These are phyloP conservation scores for Tenthredo notha DNA, from an alignment of 2,888 invertebrate species.

Conservation along the genomic window DNA sequence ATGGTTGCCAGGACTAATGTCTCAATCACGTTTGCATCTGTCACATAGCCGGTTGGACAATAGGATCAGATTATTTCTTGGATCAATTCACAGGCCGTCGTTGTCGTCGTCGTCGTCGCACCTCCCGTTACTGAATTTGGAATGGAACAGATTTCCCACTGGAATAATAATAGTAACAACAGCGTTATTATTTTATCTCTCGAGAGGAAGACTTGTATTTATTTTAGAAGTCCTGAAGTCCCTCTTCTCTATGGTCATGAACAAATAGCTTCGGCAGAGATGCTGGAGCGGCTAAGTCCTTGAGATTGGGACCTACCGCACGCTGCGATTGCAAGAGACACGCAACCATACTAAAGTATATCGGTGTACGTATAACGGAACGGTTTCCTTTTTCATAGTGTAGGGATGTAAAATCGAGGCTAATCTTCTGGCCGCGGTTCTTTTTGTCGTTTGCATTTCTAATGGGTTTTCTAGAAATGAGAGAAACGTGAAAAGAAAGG, in stretches of 20 bases:
- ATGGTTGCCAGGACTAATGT: constrained; percentile 53
- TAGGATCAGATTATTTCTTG: constrained; percentile 36
- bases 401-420: constrained; percentile 11
- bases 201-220: constrained; percentile 54
- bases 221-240: constrained; percentile 30
- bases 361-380: neutral
- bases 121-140: neutral
- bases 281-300: neutral
- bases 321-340: neutral
- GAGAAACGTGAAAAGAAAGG: neutral
- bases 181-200: constrained; percentile 52
- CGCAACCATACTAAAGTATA: neutral
- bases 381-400: neutral
- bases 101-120: constrained; percentile 22
- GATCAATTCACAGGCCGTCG: constrained; percentile 22
- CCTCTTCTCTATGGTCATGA: constrained; percentile 20
- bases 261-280: constrained; percentile 32
- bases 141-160: constrained; percentile 8
- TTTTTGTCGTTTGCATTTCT: neutral
- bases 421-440: neutral
- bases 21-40: constrained; percentile 65
- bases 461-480: neutral
- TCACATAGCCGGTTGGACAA: constrained; percentile 51
- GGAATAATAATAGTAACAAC: constrained; percentile 28
- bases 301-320: constrained; percentile 51